A percentile compares a stretch with the other conserved stretches of the same genome.
These are phyloP conservation scores for Scomberomorus guttatus DNA, from an alignment of 2,797 vertebrate species.

Conservation along the genomic window DNA sequence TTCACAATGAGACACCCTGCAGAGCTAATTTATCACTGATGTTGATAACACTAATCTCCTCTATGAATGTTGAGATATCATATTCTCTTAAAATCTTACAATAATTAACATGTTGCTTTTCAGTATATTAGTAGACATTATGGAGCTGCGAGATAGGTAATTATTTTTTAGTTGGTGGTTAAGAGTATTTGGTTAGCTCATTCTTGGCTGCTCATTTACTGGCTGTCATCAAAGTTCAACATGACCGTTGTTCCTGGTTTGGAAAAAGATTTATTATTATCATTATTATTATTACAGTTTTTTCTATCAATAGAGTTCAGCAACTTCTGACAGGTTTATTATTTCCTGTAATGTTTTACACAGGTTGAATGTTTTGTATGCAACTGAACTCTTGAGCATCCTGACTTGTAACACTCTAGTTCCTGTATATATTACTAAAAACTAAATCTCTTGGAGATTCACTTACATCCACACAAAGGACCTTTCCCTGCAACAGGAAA, in stretches of 20 bases:
- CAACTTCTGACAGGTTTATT: conserved; percentile 30
- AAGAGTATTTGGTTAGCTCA: conserved; percentile 12
- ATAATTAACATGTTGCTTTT: conserved; percentile 60
- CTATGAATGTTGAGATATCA: conserved; percentile 54
- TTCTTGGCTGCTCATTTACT: conserved; percentile 9
- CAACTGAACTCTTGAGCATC: not conserved
- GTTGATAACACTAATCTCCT: conserved; percentile 63
- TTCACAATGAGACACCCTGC: conserved; percentile 62
- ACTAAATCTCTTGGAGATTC: conserved; percentile 15
- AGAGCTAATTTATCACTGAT: conserved; percentile 58
- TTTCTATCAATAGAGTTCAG: not conserved
- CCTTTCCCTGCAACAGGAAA: conserved; percentile 58
- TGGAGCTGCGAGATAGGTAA: conserved; percentile 30
- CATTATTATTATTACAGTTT: not conserved
- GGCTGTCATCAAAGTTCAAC: conserved; percentile 22
- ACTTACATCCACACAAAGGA: conserved; percentile 46
- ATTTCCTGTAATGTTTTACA: not conserved
- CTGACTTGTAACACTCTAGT: conserved; percentile 6
- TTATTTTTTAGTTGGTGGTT: conserved; percentile 31
- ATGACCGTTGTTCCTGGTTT: conserved; percentile 24
- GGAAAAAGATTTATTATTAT: conserved; percentile 4
- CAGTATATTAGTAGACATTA: conserved; percentile 42
- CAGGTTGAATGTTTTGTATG: not conserved
- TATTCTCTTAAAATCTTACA: conserved; percentile 53
- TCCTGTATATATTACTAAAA: not conserved